These are phyloP conservation scores for Stichodactyla mertensii DNA, from an alignment of 64 coral and sea anemone species.

Conservation along the genomic window DNA sequence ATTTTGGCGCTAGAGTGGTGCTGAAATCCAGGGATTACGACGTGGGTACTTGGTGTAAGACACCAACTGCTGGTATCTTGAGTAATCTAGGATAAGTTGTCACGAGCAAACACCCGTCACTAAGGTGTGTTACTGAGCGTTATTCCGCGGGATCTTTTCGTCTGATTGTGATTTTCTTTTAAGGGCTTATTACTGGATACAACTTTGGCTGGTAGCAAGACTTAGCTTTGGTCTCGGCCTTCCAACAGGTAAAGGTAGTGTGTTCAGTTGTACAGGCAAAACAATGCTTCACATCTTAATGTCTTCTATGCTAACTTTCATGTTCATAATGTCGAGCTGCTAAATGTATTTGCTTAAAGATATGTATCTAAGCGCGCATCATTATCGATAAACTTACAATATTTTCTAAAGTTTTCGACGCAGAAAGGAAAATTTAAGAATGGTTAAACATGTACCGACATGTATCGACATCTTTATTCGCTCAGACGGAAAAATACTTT, in stretches of 20 bases:
- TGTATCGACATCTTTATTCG: not conserved
- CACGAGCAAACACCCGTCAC: not conserved
- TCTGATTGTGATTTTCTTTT: constrained; percentile 12
- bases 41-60: not conserved
- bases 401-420: not conserved
- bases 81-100: not conserved
- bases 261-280: constrained; percentile 6
- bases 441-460: not conserved
- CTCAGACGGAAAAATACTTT: not conserved
- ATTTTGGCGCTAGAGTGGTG: not conserved
- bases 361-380: not conserved
- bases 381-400: not conserved
- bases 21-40: not conserved
- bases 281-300: not conserved
- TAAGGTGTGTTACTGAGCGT: not conserved
- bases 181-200: not conserved
- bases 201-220: not conserved
- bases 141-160: not conserved
- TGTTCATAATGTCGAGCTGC: not conserved
- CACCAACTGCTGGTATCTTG: not conserved
- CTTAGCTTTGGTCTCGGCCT: not conserved
- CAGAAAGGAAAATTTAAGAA: not conserved
- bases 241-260: not conserved
- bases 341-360: not conserved
- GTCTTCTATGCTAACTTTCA: not conserved